Evolutionary conservation across 1,140 invertebrate species (phyloP), one percentile per base, ranked within the genome.

Genomic region (Solenopsis invicta): DNA sequence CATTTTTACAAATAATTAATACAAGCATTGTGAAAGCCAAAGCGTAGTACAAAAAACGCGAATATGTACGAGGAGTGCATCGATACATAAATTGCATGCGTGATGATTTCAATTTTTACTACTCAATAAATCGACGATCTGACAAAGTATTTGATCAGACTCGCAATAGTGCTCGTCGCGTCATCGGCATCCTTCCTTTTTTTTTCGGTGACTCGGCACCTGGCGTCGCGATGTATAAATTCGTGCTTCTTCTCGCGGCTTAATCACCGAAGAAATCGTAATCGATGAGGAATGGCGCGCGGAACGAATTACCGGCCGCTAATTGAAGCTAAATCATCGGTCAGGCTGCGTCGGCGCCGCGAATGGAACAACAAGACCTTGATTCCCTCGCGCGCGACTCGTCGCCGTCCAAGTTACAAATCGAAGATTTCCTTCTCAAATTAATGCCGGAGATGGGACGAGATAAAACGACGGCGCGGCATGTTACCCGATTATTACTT

Each of bases 281-380:
- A 80, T 80, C 48, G 54, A 75, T 75, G 16, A 48, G 18, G 29
- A 13, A 74, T 45, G 37, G 13, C n/a, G 13, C 67, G 41, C 16
- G 34, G 21, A 54, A 62, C 16, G 64, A 54, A 24, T 56, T 66
- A 45, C 37, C 61, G 29, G 12, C 13, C 16, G 64, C 37, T 81
- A 81, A 84, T 84, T 84, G 69, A 74, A 29, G 54, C 24, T 82
- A 82, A 82, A 82, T 82, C 67, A 82, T 61, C 24, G n/a, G 24
- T 21, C 66, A 6, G 18, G 12, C 24, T 34, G 45, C 21, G 67
- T 74, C 37, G 52, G 6, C 52, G 37, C 0, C 54, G 34, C 67
- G 78, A 21, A 6, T 45, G n/a, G 54, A 41, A 54, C 50, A 52
- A 37, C 45, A 9, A 48, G 16, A 41, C 34, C 52, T 54, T 41